Percentiles rank a stretch among this genome's conserved stretches.
Evolutionary conservation across 37 sponge, comb jelly and placozoan genomes (phyloP).

Genomic region (Aphrocallistes beatrix): DNA sequence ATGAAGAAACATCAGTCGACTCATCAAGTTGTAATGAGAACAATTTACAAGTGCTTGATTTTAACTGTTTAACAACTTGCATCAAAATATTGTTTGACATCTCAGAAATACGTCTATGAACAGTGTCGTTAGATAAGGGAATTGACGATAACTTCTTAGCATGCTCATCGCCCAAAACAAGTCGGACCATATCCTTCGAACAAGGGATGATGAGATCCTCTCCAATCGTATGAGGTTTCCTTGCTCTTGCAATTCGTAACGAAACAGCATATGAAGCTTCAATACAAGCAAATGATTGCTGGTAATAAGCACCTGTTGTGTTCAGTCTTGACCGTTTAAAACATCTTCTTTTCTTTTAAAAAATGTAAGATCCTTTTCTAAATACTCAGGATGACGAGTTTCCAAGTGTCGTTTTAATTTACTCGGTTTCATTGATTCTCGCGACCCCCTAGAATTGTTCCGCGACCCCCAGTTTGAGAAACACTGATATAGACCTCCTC

Average conservation of each 20-base stretch:
- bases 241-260: background rate
- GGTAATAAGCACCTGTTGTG: background rate
- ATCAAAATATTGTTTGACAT: constrained; percentile 18
- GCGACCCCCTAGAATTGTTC: background rate
- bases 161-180: constrained; percentile 8
- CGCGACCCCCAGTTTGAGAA: constrained; percentile 14
- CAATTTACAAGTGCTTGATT: background rate
- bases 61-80: constrained; percentile 15
- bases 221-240: background rate
- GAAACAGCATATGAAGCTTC: background rate
- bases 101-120: constrained; percentile 16
- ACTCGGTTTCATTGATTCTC: background rate
- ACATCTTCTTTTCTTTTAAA: background rate
- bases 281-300: background rate
- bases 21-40: background rate
- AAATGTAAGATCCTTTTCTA: background rate
- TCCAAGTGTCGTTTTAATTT: background rate
- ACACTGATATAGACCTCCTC: background rate
- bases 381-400: background rate
- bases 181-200: background rate
- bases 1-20: background rate
- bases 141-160: constrained; percentile 12
- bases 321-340: background rate
- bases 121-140: constrained; percentile 16
- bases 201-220: background rate